Evolutionary conservation across 2,888 invertebrate genomes (phyloP), one percentile per base, ranked within the genome.

Genomic region (Drosophila fulvimacula): DNA sequence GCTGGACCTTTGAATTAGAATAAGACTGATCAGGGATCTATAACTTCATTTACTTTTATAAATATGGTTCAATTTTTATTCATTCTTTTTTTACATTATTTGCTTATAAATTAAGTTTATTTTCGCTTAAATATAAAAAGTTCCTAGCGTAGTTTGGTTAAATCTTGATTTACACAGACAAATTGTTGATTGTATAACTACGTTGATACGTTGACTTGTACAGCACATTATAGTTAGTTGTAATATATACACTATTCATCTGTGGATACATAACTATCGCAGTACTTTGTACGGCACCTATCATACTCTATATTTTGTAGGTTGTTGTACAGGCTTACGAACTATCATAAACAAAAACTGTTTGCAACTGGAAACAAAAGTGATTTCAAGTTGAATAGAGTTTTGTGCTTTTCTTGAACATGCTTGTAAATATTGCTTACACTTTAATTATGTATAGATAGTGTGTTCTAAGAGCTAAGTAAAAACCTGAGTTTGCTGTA

Each of bases 201-300:
- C 34, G 64, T 78, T 78, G 70, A 83, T 88, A 83, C 69, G 70
- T 73, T 67, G 57, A 70, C 66, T 81, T 78, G 70, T 85, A 85
- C 76, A 79, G 76, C 69, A 82, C 53, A 59, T 73, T 66, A 57
- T 73, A 56, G 38, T 24, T 38, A 38, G 5, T 72, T 73, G 49
- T 44, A 55, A 52, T 76, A 80, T 77, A 53, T 67, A 76, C 76
- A 69, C 0, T 17, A 46, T 27, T 30, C 30, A 24, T 48, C 13
- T 55, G 52, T 72, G 15, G 62, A 17, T 61, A 39, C 55, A 46
- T 51, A 48, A 51, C 53, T 82, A 87, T 71, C 78, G 77, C 85
- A 66, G 88, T 88, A 88, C 90, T 88, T 89, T 64, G 88, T 88
- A 88, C 88, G 68, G 84, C 89, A 76, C 73, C 89, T 86, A 86